Conservation (phyloP, 2,113 vertebrate species). For the Sitta europaea region DNA sequence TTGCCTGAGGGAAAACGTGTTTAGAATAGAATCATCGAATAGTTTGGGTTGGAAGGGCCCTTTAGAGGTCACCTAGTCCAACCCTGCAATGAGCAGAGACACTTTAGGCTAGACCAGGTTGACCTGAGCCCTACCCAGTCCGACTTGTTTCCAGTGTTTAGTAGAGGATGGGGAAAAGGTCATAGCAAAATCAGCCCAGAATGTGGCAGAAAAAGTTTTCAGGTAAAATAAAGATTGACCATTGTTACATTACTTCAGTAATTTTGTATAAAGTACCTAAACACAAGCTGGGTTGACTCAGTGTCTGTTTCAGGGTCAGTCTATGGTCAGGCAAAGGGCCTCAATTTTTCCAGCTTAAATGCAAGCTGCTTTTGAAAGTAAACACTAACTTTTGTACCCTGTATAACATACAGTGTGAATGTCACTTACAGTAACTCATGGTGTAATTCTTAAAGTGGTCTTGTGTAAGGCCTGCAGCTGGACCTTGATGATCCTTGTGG, state of each 20-base stretch:
- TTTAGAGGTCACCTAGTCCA: background rate
- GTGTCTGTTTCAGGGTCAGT: background rate
- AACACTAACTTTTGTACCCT: background rate
- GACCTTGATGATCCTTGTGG: background rate
- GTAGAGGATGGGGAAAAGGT: background rate
- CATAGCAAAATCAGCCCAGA: background rate
- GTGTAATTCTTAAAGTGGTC: background rate
- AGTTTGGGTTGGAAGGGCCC: background rate
- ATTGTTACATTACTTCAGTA: background rate
- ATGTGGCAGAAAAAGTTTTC: background rate
- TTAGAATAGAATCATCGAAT: background rate
- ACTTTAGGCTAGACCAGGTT: background rate
- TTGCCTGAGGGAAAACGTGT: background rate
- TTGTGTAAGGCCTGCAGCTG: background rate
- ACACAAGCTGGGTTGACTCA: background rate
- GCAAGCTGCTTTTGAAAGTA: background rate
- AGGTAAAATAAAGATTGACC: background rate
- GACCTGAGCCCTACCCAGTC: background rate
- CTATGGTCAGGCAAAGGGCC: accelerated
- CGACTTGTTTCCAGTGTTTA: background rate
- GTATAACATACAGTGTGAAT: background rate
- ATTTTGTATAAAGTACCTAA: background rate
- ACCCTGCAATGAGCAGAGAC: background rate
- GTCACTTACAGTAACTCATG: background rate
- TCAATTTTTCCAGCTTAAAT: background rate